Base-by-base conservation (phyloP, 2,888 invertebrate species). In the Thalpophila matura region DNA sequence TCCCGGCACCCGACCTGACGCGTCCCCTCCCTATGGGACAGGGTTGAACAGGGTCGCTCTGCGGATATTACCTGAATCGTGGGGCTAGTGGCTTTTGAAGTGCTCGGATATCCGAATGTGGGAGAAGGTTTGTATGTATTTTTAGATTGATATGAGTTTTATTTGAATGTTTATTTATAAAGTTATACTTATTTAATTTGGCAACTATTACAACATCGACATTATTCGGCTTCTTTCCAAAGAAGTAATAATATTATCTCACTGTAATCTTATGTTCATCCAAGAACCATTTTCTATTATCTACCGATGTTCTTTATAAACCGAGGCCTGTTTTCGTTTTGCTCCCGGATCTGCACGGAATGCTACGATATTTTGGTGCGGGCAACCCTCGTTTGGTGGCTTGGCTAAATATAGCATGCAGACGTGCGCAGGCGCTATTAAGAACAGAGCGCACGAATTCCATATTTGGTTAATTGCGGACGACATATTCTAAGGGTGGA, bases 381-480 rank as follows among this genome's bases (percentile, higher is more conserved):
- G 50, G 58, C 69, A 73, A 66, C 79, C 76, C 79, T 76, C 60
- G 51, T 63, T 47, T 56, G 72, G 54, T 50, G 51, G 54, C 51
- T 47, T 26, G 40, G 45, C 56, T 79, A 81, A 68, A 76, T 72
- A 75, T 79, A 79, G 64, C 53, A 9, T 29, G 24, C 56, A 62
- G 69, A 67, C 76, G 64, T 68, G 76, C 65, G 69, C 65, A 49
- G 64, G 68, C 73, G 79, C 67, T 61, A 43, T 65, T 61, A 55
- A 77, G 60, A 77, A 77, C 61, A 56, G 66, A 72, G 49, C 47
- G 14, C 43, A 56, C 35, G 45, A 74, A 58, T 77, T 53, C 79
- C 79, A 79, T 79, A 79, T 81, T 75, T 66, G 79, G 79, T 60
- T 67, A 62, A 74, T 66, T 72, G 64, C 29, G 29, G 47, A 55